Percentiles rank a stretch among this genome's conserved stretches.
Conservation (phyloP, 92 coral and sea anemone species). For the Porites lobata region DNA sequence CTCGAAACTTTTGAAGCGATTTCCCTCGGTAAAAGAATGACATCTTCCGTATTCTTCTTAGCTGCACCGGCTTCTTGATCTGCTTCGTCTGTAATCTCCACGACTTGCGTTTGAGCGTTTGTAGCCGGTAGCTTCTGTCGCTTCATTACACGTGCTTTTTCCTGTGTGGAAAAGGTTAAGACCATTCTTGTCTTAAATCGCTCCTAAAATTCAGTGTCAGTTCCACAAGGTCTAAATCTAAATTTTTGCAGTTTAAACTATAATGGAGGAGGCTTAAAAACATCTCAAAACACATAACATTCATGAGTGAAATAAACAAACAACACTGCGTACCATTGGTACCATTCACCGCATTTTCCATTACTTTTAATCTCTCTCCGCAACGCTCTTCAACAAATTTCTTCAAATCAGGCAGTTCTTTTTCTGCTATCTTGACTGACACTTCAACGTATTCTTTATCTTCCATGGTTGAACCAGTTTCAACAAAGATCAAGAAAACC, state of each 20-base stretch:
- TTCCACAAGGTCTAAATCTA: conserved; percentile 4
- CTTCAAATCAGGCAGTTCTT: conserved; percentile 1
- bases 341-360: not conserved
- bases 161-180: conserved; percentile 3
- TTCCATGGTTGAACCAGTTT: conserved; percentile 5
- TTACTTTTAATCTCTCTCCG: not conserved
- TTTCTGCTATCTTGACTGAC: not conserved
- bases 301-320: not conserved
- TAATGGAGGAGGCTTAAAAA: not conserved
- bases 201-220: not conserved
- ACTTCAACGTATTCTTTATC: not conserved
- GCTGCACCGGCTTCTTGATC: not conserved
- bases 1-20: not conserved
- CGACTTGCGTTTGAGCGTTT: not conserved
- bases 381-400: conserved; percentile 2
- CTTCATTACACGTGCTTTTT: conserved; percentile 6
- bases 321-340: not conserved
- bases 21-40: not conserved
- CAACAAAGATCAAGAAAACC: conserved; percentile 5
- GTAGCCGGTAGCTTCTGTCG: not conserved
- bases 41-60: not conserved
- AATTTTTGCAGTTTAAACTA: not conserved
- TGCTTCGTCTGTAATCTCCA: not conserved
- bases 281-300: not conserved
- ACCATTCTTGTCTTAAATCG: not conserved